Evolutionary conservation across 2,888 invertebrate species (phyloP).

Genomic region (Agonopterix arenella): DNA sequence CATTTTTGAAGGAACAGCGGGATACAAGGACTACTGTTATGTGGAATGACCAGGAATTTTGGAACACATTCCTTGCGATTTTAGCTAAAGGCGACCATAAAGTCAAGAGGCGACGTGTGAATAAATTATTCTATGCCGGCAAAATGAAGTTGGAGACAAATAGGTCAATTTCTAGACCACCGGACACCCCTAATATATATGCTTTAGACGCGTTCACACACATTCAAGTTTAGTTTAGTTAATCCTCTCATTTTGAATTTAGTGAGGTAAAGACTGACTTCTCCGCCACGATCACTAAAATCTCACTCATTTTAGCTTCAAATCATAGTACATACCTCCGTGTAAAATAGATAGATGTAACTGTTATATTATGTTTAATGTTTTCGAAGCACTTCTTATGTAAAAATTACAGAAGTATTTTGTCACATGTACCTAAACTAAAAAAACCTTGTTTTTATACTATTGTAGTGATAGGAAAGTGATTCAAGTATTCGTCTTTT

Average conservation of each 20-base stretch:
- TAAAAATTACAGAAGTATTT: conserved; percentile 7
- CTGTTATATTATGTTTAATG: not conserved
- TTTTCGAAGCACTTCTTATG: not conserved
- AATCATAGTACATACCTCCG: conserved; percentile 2
- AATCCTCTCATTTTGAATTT: conserved; percentile 36
- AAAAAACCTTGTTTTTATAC: conserved; percentile 7
- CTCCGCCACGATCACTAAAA: conserved; percentile 42
- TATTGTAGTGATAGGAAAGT: conserved; percentile 17
- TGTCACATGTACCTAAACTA: conserved; percentile 11
- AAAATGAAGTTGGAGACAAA: conserved; percentile 25
- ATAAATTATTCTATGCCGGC: conserved; percentile 14
- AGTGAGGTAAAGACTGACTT: conserved; percentile 74
- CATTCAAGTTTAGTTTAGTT: conserved; percentile 61
- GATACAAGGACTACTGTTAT: conserved; percentile 44
- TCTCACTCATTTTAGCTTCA: conserved; percentile 21
- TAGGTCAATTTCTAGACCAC: conserved; percentile 32
- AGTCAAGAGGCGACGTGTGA: conserved; percentile 9
- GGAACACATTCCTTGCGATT: conserved; percentile 42
- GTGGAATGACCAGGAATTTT: conserved; percentile 60
- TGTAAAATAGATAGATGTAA: conserved; percentile 5
- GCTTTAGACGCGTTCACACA: conserved; percentile 39
- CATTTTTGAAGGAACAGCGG: conserved; percentile 60
- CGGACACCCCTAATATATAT: conserved; percentile 36
- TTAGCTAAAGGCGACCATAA: conserved; percentile 23
- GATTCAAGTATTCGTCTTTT: conserved; percentile 29